Evolutionary conservation across 1,140 invertebrate genomes (phyloP), one percentile per base, ranked within the genome.

Genomic region (Dolichoris vasculosae): DNA sequence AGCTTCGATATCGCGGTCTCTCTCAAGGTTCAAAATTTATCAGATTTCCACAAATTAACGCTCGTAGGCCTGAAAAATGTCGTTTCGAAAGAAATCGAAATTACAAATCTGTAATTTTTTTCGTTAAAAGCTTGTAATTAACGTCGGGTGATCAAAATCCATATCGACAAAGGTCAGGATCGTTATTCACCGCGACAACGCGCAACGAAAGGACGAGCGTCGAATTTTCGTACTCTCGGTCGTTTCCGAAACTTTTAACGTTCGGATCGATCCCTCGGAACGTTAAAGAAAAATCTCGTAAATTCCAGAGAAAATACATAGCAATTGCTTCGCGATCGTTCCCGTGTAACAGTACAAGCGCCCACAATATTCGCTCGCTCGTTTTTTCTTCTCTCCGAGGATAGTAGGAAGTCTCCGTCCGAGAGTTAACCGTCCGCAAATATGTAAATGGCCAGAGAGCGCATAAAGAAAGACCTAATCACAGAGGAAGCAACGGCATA

Each of bases 401-500:
- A 46, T 26, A 46, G 78, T 40, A 69, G 43, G 43, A 67, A 59
- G 67, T 55, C 48, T 51, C 46, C 17, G 43, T 26, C 30, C 23
- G 76, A 26, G 32, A 55, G 48, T n/a, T 30, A 59, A 67, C 69
- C 35, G 82, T n/a, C 13, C 82, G 73, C 55, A 40, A 83, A 43
- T 84, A 84, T 84, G 83, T 71, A 84, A 84, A 84, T 84, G 81
- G n/a, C 2, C 30, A 30, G 35, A 35, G 48, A 76, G 75, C 73
- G 51, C 63, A 84, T 78, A 84, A 79, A 84, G 83, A 48, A 79
- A 35, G 59, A 55, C 71, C 88, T 91, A 90, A 91, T 91, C 90
- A 91, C 88, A 90, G 90, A 90, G 87, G 88, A 83, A 77, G 87
- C 67, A 80, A 69, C 43, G 83, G 87, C 86, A 89, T 91, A 90